phyloP scores from a whole-genome alignment of 2,797 vertebrate species.

The Kryptopterus vitreolus region DNA sequence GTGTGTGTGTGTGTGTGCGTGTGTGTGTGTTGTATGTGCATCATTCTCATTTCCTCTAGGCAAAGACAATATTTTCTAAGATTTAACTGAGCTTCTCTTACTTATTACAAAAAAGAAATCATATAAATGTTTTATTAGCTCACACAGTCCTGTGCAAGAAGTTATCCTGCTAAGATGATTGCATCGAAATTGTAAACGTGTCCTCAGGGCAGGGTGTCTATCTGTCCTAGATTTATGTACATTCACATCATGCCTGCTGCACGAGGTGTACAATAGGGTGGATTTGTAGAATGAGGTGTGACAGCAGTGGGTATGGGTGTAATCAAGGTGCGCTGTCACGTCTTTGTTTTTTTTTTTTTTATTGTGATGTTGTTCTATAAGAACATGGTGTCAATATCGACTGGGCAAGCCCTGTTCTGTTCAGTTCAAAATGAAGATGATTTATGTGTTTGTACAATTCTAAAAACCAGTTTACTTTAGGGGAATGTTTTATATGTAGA shows the following conservation, averaged over 20 bases:
- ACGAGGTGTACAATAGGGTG: background rate
- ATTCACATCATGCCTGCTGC: background rate
- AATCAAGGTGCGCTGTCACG: background rate
- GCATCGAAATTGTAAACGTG: background rate
- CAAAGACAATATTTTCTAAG: background rate
- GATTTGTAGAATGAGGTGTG: background rate
- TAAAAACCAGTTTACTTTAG: background rate
- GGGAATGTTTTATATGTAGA: background rate
- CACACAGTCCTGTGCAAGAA: background rate
- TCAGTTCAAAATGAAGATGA: too few species aligned
- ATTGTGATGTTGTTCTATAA: too few species aligned
- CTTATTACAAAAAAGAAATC: background rate
- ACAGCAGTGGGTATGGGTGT: background rate
- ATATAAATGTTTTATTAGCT: too few species aligned
- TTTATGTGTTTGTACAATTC: background rate
- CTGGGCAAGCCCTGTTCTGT: background rate
- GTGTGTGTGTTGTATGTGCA: too few species aligned
- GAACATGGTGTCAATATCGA: background rate
- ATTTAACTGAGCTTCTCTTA: background rate
- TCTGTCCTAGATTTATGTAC: background rate
- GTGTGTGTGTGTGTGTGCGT: too few species aligned
- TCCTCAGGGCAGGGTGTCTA: constrained; percentile 12
- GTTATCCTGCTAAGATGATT: background rate
- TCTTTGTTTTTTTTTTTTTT: background rate
- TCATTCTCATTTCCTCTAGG: background rate